Conservation (phyloP, 2,797 vertebrate species). For the Tympanoctomys barrerae region DNA sequence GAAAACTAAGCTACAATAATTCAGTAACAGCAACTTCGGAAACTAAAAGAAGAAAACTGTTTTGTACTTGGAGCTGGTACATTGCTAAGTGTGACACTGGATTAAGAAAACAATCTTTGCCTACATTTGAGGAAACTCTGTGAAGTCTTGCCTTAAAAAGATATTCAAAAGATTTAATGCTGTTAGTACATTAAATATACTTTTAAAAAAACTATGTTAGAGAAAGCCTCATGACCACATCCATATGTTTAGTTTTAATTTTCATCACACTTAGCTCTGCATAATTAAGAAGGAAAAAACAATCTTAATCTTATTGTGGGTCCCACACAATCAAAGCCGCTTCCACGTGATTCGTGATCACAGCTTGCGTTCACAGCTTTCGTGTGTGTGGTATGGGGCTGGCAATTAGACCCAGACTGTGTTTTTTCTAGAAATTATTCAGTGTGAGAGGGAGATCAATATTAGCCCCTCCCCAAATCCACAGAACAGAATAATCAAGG, state of each 20-base stretch:
- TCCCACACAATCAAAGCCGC: slow-evolving; percentile 83
- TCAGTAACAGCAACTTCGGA: background rate
- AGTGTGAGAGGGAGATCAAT: slow-evolving; percentile 75
- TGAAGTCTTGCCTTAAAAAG: slow-evolving; percentile 52
- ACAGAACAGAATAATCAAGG: slow-evolving; percentile 76
- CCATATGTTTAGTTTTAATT: slow-evolving; percentile 86
- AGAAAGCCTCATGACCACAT: slow-evolving; percentile 80
- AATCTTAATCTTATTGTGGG: slow-evolving; percentile 76
- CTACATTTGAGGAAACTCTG: slow-evolving; percentile 58
- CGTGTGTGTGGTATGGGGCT: slow-evolving; percentile 81
- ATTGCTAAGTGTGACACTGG: background rate
- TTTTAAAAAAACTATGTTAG: slow-evolving; percentile 77
- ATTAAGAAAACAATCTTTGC: background rate
- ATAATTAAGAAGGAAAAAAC: slow-evolving; percentile 84
- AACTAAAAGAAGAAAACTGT: background rate
- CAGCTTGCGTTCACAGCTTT: slow-evolving; percentile 86
- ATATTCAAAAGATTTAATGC: slow-evolving; percentile 47
- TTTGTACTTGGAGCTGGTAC: slow-evolving; percentile 11
- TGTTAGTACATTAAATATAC: slow-evolving; percentile 36
- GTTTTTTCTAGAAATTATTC: slow-evolving; percentile 85
- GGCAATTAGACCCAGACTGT: slow-evolving; percentile 82
- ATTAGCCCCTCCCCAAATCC: slow-evolving; percentile 75
- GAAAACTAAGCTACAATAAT: slow-evolving; percentile 3
- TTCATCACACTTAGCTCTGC: slow-evolving; percentile 85
- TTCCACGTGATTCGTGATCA: slow-evolving; percentile 74